Conservation (phyloP, 2,888 invertebrate genomes). For the Cryptus viduatorius region DNA sequence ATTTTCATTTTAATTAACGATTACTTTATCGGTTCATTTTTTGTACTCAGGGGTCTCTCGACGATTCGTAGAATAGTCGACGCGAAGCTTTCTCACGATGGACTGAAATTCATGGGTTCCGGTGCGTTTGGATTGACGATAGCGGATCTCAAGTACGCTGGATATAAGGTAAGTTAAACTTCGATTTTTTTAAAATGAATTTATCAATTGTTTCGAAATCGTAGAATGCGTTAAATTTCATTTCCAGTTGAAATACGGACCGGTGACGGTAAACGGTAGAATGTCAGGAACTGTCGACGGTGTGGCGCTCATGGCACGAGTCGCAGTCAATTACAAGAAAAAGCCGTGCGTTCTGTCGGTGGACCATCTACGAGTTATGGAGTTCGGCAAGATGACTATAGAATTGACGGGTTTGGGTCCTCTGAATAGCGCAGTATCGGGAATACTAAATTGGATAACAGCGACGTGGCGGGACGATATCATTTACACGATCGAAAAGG, state of each 20-base stretch:
- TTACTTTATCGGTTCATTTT: not conserved
- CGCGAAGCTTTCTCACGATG: slow-evolving; percentile 61
- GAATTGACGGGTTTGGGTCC: slow-evolving; percentile 70
- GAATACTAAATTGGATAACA: slow-evolving; percentile 65
- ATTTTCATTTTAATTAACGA: not conserved
- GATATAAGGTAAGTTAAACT: slow-evolving; percentile 70
- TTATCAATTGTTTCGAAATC: not conserved
- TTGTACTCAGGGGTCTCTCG: slow-evolving; percentile 69
- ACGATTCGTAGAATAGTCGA: slow-evolving; percentile 69
- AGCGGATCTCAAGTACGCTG: slow-evolving; percentile 64
- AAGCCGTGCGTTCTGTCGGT: slow-evolving; percentile 67
- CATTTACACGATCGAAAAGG: slow-evolving; percentile 53
- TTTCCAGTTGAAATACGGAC: slow-evolving; percentile 62
- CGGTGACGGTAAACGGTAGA: slow-evolving; percentile 60
- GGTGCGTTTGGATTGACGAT: slow-evolving; percentile 68
- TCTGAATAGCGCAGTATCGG: slow-evolving; percentile 62
- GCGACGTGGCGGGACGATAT: slow-evolving; percentile 67
- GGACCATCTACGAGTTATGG: slow-evolving; percentile 61
- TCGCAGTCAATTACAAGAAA: slow-evolving; percentile 68
- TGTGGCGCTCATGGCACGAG: slow-evolving; percentile 54
- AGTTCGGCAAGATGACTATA: slow-evolving; percentile 67
- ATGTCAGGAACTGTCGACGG: slow-evolving; percentile 66
- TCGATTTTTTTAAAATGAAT: not conserved
- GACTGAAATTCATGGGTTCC: slow-evolving; percentile 62
- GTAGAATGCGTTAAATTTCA: not conserved